Base-by-base conservation (phyloP, 1,140 invertebrate genomes). In the Phenacoccus solenopsis region DNA sequence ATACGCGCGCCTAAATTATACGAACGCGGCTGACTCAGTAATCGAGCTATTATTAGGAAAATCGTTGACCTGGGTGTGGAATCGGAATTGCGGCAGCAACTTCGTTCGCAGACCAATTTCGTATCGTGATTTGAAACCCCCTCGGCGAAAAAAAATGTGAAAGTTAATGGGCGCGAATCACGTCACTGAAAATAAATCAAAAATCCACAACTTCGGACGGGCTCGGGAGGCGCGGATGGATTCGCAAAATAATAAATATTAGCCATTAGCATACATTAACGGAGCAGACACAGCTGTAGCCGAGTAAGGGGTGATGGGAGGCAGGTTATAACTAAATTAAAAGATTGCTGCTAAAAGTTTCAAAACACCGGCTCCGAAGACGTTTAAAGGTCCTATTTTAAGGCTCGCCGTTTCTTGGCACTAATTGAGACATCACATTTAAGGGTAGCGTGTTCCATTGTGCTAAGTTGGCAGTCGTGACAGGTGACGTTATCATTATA, bases 381-480 rank as follows among this genome's bases (percentile, higher is more conserved):
- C 38, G 2, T 10, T 49, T 49, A 49, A 49, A 49, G 13, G 38
- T 49, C 38, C 38, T 49, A 49, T 49, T 49, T n/a, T 49, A n/a
- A 4, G 20, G 16, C 38, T 49, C 38, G 38, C 12, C 38, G 13
- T 49, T 49, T 49, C 38, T 49, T 49, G 38, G 38, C 38, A 49
- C 38, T 49, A 49, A 49, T 49, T 49, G 38, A 49, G 38, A 49
- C 38, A 49, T 49, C 38, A 49, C 38, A 49, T 49, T 49, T 49
- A 49, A 49, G 20, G 38, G 38, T 49, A 49, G 38, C 38, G 38
- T 49, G 38, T 49, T 49, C 12, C 38, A 49, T 49, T 49, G 38
- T 49, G 38, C 38, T 49, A 49, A 49, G 38, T 49, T 49, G 38
- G 38, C 38, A 49, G 38, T n/a, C 38, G 38, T 49, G 38, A 49